These are phyloP conservation scores for Silurus aristotelis DNA, from an alignment of 2,797 vertebrate species.

Conservation along the genomic window DNA sequence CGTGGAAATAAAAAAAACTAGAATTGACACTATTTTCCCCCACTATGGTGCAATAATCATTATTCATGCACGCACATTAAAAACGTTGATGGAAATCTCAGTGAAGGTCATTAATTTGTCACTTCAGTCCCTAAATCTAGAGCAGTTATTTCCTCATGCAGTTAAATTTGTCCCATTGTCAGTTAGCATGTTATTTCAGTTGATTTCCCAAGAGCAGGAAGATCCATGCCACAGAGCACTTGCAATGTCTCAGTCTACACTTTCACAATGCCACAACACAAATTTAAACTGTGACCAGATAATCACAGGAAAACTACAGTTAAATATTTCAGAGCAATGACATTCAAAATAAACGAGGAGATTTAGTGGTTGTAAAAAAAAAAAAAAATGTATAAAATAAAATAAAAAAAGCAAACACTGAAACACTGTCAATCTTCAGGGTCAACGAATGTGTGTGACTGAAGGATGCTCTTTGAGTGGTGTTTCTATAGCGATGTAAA, in stretches of 20 bases:
- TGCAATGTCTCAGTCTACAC: conserved; percentile 68
- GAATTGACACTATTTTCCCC: conserved; percentile 60
- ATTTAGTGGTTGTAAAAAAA: not conserved
- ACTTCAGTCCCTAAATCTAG: conserved; percentile 72
- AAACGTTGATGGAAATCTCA: conserved; percentile 61
- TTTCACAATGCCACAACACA: conserved; percentile 73
- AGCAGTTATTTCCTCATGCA: conserved; percentile 75
- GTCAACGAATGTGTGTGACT: not conserved
- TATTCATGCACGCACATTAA: conserved; percentile 74
- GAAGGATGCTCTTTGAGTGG: not conserved
- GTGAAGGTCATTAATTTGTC: conserved; percentile 72
- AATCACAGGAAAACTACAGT: conserved; percentile 55
- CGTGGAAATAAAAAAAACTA: conserved; percentile 62
- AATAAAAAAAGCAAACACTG: not conserved
- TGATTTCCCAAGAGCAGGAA: conserved; percentile 64
- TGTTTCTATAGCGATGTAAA: not conserved
- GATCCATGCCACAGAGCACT: conserved; percentile 74
- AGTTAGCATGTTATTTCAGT: conserved; percentile 63
- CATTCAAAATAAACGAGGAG: not conserved
- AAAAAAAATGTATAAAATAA: not conserved
- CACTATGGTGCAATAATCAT: conserved; percentile 73
- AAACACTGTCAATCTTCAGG: not conserved
- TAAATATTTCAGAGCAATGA: conserved; percentile 23
- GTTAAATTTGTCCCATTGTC: conserved; percentile 61
- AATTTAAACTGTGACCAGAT: conserved; percentile 60